Conservation (phyloP, 2,888 invertebrate genomes). For the Plebejus argus region DNA sequence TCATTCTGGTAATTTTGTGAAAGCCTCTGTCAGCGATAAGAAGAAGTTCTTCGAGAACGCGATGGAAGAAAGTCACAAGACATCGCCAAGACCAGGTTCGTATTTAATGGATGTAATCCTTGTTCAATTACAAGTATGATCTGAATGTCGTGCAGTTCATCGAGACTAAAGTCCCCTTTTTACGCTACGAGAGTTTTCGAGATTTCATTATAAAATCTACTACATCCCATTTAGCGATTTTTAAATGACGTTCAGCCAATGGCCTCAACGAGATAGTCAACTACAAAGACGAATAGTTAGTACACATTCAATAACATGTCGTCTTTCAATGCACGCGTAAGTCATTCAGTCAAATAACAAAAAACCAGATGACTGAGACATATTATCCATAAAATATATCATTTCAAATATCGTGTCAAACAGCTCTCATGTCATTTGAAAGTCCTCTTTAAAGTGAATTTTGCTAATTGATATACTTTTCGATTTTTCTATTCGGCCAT, state of each 20-base stretch:
- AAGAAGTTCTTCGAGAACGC: constrained; percentile 97
- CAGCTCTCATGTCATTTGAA: no score
- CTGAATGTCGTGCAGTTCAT: background rate
- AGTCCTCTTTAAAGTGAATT: background rate
- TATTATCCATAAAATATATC: no score
- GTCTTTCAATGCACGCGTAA: background rate
- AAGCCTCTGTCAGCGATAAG: constrained; percentile 95
- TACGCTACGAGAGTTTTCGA: no score
- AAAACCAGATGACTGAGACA: no score
- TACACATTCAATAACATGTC: no score
- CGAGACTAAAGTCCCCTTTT: background rate
- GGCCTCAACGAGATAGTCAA: no score
- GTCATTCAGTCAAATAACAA: background rate
- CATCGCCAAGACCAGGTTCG: constrained; percentile 90
- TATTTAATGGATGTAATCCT: background rate
- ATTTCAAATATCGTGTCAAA: no score
- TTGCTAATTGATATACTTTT: background rate
- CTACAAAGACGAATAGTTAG: no score
- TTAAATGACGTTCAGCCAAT: no score
- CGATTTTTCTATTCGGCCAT: background rate
- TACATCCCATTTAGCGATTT: no score
- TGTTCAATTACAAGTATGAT: background rate
- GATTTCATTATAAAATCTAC: no score
- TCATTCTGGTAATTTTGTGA: constrained; percentile 86
- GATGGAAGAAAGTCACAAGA: constrained; percentile 95